phyloP scores from a whole-genome alignment of 1,140 invertebrate species.

The Tetragnatha versicolor region DNA sequence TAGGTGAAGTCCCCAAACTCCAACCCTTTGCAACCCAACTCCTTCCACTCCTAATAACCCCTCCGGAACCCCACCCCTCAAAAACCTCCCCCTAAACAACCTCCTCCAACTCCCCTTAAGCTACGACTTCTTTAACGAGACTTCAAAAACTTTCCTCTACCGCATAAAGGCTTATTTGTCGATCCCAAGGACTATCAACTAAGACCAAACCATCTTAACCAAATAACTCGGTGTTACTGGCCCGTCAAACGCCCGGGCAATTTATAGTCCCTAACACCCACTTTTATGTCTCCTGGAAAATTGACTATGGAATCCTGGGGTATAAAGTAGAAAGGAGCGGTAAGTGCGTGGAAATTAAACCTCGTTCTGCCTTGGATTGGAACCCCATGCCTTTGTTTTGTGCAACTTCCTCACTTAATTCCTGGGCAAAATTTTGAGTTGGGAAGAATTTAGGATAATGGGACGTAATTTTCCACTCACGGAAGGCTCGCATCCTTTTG shows the following conservation, averaged over 20 bases:
- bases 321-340: slow-evolving; percentile 7
- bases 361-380: neutral
- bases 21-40: too few species aligned
- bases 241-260: slow-evolving; percentile 29
- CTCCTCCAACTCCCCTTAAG: too few species aligned
- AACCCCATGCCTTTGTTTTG: neutral
- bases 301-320: slow-evolving; percentile 8
- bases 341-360: slow-evolving; percentile 3
- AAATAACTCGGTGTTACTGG: slow-evolving; percentile 33
- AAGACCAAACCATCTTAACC: slow-evolving; percentile 1
- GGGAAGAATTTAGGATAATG: neutral
- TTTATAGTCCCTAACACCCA: slow-evolving; percentile 16
- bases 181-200: neutral
- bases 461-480: neutral
- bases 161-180: slow-evolving; percentile 14
- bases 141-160: neutral
- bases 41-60: too few species aligned
- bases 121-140: neutral
- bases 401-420: neutral
- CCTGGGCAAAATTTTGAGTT: neutral
- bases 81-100: too few species aligned
- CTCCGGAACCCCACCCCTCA: too few species aligned
- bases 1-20: too few species aligned
- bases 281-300: slow-evolving; percentile 31
- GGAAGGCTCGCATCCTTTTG: neutral